Evolutionary conservation across 2,113 vertebrate genomes (phyloP).

Genomic region (Orthonyx spaldingii): DNA sequence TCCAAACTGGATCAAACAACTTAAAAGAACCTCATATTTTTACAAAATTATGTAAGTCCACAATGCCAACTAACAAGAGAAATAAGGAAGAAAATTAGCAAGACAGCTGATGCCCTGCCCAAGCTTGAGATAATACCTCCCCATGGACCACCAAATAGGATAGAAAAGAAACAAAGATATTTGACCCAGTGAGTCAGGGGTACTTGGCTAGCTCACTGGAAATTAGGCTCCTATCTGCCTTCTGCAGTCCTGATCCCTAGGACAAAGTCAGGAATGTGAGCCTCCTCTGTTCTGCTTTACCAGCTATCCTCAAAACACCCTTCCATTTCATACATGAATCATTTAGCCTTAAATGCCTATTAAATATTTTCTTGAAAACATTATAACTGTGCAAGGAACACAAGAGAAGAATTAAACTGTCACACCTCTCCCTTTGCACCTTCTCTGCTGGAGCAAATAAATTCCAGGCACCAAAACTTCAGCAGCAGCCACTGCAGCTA

Average conservation of each 20-base stretch:
- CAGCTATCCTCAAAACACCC: background rate
- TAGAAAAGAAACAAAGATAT: background rate
- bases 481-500: background rate
- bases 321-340: background rate
- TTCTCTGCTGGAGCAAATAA: constrained; percentile 44
- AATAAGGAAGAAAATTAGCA: background rate
- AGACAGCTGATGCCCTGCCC: background rate
- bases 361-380: constrained; percentile 8
- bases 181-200: background rate
- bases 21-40: constrained; percentile 22
- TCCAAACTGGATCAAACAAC: background rate
- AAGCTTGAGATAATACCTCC: background rate
- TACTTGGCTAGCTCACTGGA: background rate
- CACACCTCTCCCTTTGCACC: constrained; percentile 37
- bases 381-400: background rate
- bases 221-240: background rate
- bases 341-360: background rate
- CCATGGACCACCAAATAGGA: background rate
- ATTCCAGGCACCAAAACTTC: constrained; percentile 38
- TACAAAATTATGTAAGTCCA: background rate
- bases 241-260: background rate
- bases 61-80: background rate
- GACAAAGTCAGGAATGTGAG: background rate
- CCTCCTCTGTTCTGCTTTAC: background rate
- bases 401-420: constrained; percentile 59